Base-by-base conservation (phyloP, 1,140 invertebrate species). In the Idris sp. region DNA sequence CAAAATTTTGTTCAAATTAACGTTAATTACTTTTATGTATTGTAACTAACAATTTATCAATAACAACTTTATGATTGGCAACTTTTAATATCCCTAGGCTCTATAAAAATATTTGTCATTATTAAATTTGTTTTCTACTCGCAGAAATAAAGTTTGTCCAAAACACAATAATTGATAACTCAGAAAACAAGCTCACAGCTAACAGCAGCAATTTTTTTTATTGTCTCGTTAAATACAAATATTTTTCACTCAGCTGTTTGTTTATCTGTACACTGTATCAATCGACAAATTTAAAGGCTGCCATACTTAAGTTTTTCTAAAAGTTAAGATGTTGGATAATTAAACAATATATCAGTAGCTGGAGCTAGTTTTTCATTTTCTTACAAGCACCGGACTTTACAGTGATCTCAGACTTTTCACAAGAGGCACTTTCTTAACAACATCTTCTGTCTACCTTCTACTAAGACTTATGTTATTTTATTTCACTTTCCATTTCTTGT, bases 341-440 rank as follows among this genome's bases (percentile, higher is more conserved):
- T 81, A 80, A 81, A 81, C 73, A 77, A 79, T 79, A 79, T 81
- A 81, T 81, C 75, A 79, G 79, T 75, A 75, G 35, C 69, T 40
- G 38, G 48, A 41, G 59, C 69, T 69, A 67, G 46, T 76, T 67
- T 58, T 44, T 65, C 49, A 33, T 59, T 58, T 44, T 33, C 64
- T 51, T 56, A 41, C 68, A 40, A 53, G 40, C 61, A 15, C 51
- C 31, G 46, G 51, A 78, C 48, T 67, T 76, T 67, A 73, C 49
- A 65, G 35, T 44, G 44, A 65, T 71, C 44, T 53, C 43, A 68
- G 64, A 77, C 48, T 79, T 81, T 81, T 75, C 77, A 77, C 51
- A 49, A 75, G 43, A 68, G 19, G 64, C 30, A 33, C 31, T 64
- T 72, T 40, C 61, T 78, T 67, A 79, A 79, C 77, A 78, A 78